phyloP scores from a whole-genome alignment of 2,113 vertebrate species.

The Actenoides hombroni region DNA sequence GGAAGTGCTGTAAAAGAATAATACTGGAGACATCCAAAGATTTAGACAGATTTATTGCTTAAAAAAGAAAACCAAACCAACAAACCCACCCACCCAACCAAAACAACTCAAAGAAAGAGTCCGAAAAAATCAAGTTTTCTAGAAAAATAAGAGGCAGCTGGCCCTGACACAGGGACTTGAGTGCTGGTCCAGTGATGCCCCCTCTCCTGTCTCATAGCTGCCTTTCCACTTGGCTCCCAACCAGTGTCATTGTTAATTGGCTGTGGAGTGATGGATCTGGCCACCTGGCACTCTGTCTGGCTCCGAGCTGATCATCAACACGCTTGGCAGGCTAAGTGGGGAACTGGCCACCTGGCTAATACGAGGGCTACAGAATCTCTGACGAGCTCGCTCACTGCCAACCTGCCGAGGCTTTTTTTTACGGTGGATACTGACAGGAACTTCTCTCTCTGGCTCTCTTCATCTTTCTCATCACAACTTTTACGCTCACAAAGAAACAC shows the following conservation, averaged over 20 bases:
- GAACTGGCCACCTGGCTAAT: conserved; percentile 65
- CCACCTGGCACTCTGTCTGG: conserved; percentile 69
- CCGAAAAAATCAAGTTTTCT: not conserved
- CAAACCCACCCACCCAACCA: not conserved
- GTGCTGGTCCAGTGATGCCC: not conserved
- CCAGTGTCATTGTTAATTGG: conserved; percentile 46
- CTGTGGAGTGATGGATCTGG: conserved; percentile 32
- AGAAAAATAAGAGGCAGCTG: not conserved
- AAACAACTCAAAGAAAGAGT: not conserved
- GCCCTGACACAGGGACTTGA: not conserved
- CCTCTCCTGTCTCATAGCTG: not conserved
- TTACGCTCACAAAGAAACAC: not conserved
- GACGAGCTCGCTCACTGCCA: not conserved
- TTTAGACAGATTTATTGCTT: not conserved
- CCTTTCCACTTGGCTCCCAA: not conserved
- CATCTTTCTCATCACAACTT: not conserved
- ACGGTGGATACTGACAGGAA: not conserved
- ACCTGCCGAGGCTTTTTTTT: not conserved
- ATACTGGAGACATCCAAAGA: not conserved
- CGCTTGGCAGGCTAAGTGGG: conserved; percentile 31
- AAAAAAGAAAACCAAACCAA: not conserved
- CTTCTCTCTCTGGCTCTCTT: not conserved
- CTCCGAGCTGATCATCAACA: conserved; percentile 1
- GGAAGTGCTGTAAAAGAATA: not conserved
- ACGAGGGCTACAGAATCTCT: not conserved